Conservation (phyloP, 2,797 vertebrate species). For the Protosalanx chinensis region DNA sequence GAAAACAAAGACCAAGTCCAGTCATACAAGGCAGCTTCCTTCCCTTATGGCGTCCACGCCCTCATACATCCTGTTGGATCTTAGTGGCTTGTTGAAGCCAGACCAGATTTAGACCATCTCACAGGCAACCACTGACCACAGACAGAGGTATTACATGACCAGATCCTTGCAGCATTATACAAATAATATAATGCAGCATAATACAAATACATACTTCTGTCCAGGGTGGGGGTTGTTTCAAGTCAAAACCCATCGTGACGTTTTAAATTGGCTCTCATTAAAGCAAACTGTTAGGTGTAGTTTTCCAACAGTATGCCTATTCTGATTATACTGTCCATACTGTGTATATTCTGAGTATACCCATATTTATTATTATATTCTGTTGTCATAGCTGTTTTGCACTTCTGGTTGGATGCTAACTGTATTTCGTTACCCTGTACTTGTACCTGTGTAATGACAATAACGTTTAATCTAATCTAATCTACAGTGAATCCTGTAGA, state of each 20-base stretch:
- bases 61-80: slow-evolving; percentile 63
- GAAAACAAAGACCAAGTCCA: slow-evolving; percentile 69
- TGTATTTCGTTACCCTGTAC: too few relatives aligned
- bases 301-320: background rate
- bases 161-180: background rate
- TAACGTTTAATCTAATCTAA: too few relatives aligned
- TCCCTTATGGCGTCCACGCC: slow-evolving; percentile 55
- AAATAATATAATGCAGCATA: too few relatives aligned
- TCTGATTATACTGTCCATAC: too few relatives aligned
- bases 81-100: slow-evolving; percentile 26
- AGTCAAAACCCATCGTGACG: too few relatives aligned
- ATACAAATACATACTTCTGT: background rate
- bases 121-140: background rate
- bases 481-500: background rate
- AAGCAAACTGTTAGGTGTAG: too few relatives aligned
- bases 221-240: background rate
- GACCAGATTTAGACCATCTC: slow-evolving; percentile 16
- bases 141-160: background rate
- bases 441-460: too few relatives aligned
- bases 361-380: too few relatives aligned
- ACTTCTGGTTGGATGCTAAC: too few relatives aligned
- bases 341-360: too few relatives aligned
- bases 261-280: too few relatives aligned
- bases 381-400: too few relatives aligned
- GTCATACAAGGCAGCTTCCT: slow-evolving; percentile 60